phyloP scores from a whole-genome alignment of 2,113 vertebrate species.

The Siniperca chuatsi region DNA sequence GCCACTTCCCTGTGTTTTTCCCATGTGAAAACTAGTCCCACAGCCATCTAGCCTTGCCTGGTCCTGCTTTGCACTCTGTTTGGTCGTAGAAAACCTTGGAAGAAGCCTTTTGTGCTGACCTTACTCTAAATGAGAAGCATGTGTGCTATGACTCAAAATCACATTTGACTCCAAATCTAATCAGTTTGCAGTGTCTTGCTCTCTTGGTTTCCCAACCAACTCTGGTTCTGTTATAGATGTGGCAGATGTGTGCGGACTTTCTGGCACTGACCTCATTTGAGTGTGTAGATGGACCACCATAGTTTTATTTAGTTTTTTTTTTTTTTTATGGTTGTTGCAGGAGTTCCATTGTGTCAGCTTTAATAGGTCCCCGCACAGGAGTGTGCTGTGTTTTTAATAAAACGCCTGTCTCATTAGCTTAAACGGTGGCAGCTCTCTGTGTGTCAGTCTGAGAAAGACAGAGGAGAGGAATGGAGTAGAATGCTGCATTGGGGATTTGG shows the following conservation, averaged over 20 bases:
- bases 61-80: slow-evolving; percentile 22
- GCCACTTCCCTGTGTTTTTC: not conserved
- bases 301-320: slow-evolving; percentile 29
- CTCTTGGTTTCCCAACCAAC: slow-evolving; percentile 18
- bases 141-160: slow-evolving; percentile 74
- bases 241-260: slow-evolving; percentile 27
- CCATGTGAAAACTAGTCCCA: slow-evolving; percentile 23
- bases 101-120: slow-evolving; percentile 50
- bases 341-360: slow-evolving; percentile 55
- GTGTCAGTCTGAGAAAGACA: slow-evolving; percentile 39
- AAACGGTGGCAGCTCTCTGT: slow-evolving; percentile 45
- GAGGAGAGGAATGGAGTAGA: slow-evolving; percentile 39
- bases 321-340: slow-evolving; percentile 24
- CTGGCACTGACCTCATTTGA: slow-evolving; percentile 51
- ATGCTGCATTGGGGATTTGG: slow-evolving; percentile 72
- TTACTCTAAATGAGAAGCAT: slow-evolving; percentile 74
- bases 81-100: slow-evolving; percentile 30
- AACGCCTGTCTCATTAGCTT: slow-evolving; percentile 64
- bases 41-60: not conserved
- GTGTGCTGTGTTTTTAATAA: slow-evolving; percentile 63
- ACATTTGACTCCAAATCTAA: slow-evolving; percentile 75
- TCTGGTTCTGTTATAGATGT: slow-evolving; percentile 36
- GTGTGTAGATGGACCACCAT: slow-evolving; percentile 27
- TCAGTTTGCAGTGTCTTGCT: slow-evolving; percentile 58
- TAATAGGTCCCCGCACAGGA: slow-evolving; percentile 48